A percentile compares a stretch with the other conserved stretches of the same genome.
Conservation (phyloP, 1,140 invertebrate species). For the Micrasema minimum region DNA sequence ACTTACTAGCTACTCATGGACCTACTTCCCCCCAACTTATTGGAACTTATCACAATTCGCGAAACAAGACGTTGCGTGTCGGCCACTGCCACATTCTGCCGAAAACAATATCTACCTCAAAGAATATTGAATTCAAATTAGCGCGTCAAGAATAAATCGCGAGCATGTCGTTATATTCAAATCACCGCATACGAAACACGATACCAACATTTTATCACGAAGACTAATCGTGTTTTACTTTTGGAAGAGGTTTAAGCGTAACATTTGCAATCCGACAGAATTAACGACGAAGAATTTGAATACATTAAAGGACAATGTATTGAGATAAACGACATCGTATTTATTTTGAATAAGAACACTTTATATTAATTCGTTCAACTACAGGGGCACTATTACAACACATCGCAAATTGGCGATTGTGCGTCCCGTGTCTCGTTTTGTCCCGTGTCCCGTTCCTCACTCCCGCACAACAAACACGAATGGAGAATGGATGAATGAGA, state of each 20-base stretch:
- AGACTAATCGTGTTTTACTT: constrained; percentile 23
- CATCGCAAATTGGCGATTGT: constrained; percentile 28
- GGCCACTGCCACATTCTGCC: constrained; percentile 7
- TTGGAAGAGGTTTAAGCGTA: constrained; percentile 20
- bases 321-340: constrained; percentile 20
- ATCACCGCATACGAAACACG: too few species aligned
- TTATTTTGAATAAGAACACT: constrained; percentile 39
- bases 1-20: too few species aligned
- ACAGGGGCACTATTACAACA: constrained; percentile 24
- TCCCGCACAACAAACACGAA: too few species aligned
- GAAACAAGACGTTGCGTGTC: constrained; percentile 6
- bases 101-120: not conserved
- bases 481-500: constrained; percentile 21
- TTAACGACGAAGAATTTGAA: constrained; percentile 9
- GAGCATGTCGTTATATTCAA: too few species aligned
- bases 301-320: not conserved
- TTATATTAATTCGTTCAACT: constrained; percentile 27
- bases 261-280: constrained; percentile 8
- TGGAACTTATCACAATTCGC: too few species aligned
- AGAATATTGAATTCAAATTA: constrained; percentile 1
- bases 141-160: not conserved
- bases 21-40: too few species aligned
- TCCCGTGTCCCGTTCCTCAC: constrained; percentile 16
- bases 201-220: constrained; percentile 11
- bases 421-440: too few species aligned